These are phyloP conservation scores for Microchrysa polita DNA, from an alignment of 2,888 invertebrate genomes.

Conservation along the genomic window DNA sequence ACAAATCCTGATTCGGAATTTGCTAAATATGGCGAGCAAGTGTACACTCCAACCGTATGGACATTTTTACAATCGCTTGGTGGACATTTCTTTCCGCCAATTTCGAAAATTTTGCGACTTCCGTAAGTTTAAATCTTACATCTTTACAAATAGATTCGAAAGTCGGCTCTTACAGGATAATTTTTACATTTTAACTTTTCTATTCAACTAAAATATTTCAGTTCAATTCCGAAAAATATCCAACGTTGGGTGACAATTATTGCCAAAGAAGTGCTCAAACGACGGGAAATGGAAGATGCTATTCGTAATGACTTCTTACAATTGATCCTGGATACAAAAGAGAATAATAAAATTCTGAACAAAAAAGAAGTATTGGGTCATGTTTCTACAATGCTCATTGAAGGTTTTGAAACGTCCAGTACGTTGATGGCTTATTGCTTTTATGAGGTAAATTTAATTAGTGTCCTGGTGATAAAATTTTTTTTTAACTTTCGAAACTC, in stretches of 20 bases:
- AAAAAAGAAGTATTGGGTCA: conserved; percentile 42
- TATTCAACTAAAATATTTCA: not conserved
- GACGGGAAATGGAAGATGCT: conserved; percentile 20
- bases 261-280: conserved; percentile 34
- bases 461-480: conserved; percentile 2
- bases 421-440: conserved; percentile 47
- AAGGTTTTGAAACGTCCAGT: conserved; percentile 49
- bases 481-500: not conserved
- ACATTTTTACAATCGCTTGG: conserved; percentile 37
- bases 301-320: conserved; percentile 38
- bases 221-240: conserved; percentile 39
- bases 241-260: conserved; percentile 38
- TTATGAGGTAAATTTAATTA: conserved; percentile 44
- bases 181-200: no score
- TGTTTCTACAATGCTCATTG: conserved; percentile 44
- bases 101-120: conserved; percentile 28
- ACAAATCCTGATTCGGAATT: conserved; percentile 48
- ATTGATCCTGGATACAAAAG: conserved; percentile 37
- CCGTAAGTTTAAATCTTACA: conserved; percentile 38
- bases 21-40: conserved; percentile 40
- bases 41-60: conserved; percentile 44
- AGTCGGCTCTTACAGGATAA: no score
- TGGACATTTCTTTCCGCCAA: conserved; percentile 25
- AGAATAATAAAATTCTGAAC: conserved; percentile 2
- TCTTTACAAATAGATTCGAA: not conserved